Conservation (phyloP, 2,888 invertebrate genomes). For the Rhaphigaster nebulosa region DNA sequence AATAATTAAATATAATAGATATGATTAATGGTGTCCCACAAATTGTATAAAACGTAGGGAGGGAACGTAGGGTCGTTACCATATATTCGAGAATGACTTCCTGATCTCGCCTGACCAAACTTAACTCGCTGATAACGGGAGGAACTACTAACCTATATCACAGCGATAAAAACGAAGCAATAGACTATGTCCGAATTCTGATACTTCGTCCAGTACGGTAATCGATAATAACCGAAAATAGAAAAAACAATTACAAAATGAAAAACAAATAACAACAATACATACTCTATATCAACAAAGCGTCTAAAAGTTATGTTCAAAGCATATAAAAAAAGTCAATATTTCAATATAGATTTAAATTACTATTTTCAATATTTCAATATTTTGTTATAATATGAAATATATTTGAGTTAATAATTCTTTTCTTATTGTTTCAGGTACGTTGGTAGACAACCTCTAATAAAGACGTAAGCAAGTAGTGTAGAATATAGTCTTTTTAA, state of each 20-base stretch:
- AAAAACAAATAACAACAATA: neutral
- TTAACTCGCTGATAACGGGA: neutral
- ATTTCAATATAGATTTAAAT: too few relatives aligned
- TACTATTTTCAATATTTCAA: too few relatives aligned
- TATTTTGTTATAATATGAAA: neutral
- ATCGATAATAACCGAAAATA: neutral
- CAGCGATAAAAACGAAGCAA: neutral
- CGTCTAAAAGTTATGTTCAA: neutral
- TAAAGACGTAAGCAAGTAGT: neutral
- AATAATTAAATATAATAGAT: too few relatives aligned
- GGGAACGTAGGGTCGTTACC: neutral
- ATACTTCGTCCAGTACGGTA: neutral
- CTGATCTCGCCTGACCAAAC: neutral
- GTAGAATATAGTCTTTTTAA: neutral
- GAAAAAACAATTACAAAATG: neutral
- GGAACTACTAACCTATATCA: neutral
- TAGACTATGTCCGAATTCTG: neutral
- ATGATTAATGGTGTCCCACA: neutral
- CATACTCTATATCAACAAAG: neutral
- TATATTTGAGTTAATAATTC: neutral
- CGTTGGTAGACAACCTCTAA: neutral
- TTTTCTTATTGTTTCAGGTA: conserved; percentile 1
- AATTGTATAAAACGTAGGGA: neutral
- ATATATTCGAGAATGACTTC: neutral
- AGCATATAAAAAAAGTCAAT: too few relatives aligned